These are phyloP conservation scores for Beris morrisii DNA, from an alignment of 2,888 invertebrate genomes.

Conservation along the genomic window DNA sequence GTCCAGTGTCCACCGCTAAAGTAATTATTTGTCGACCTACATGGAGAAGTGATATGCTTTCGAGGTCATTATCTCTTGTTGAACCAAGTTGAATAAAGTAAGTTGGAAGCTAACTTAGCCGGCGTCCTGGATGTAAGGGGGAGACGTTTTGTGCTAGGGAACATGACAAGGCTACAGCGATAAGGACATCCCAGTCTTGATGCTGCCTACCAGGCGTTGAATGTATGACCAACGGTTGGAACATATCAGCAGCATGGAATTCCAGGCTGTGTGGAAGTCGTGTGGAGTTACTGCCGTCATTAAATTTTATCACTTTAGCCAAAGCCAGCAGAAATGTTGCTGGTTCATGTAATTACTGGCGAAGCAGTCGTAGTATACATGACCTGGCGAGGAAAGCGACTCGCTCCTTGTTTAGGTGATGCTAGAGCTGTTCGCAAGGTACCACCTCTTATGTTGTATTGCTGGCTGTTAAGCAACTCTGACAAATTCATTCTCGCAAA, in stretches of 20 bases:
- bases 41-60: conserved; percentile 20
- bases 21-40: conserved; percentile 30
- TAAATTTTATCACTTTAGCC: conserved; percentile 29
- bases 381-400: no score
- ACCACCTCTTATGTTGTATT: no score
- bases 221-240: conserved; percentile 2
- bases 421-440: no score
- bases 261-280: conserved; percentile 1
- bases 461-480: no score
- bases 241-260: not conserved
- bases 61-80: conserved; percentile 20
- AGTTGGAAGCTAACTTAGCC: conserved; percentile 4
- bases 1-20: conserved; percentile 26
- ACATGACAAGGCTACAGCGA: not conserved
- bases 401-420: no score
- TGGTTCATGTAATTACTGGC: conserved; percentile 13
- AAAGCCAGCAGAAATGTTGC: conserved; percentile 24
- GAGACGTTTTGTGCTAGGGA: not conserved
- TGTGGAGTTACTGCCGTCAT: conserved; percentile 28
- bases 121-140: not conserved
- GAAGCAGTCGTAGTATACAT: no score
- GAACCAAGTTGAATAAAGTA: conserved; percentile 11
- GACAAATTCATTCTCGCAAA: no score
- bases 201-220: not conserved
- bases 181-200: not conserved